Evolutionary conservation across 2,888 invertebrate genomes (phyloP), one percentile per base, ranked within the genome.

Genomic region (Orgyia antiqua): DNA sequence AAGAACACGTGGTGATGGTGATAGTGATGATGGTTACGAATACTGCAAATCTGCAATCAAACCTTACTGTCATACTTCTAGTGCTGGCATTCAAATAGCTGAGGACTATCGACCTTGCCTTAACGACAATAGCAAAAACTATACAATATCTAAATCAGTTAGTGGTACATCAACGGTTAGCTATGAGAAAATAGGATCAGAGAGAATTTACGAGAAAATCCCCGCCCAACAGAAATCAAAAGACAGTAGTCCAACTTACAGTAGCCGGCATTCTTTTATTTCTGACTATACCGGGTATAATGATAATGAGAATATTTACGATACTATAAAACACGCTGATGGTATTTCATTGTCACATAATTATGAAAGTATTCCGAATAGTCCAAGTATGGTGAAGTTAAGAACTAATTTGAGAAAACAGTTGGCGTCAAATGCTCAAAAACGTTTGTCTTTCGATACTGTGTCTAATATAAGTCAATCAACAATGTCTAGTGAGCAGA

Each of bases 271-370:
- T 56, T 84, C 83, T 0, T 70, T 74, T 33, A 64, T 72, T 18
- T 79, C 79, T 0, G 84, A 84, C 35, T 82, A 79, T 43, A 69
- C 68, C 0, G 68, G 67, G 1, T 84, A 86, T 48, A 84, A 79
- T 41, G 86, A 84, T 18, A 83, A 74, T 10, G 90, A 90, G 43
- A 89, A 90, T 48, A 90, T 90, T 41, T 90, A 90, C 47, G 90
- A 89, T 40, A 89, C 89, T 1, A 90, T 90, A 37, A 90, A 89
- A 51, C 88, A 88, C 24, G 67, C 69, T 1, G 88, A 89, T 31
- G 79, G 68, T 0, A 63, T 62, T 1, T 87, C 88, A 0, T 56
- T 87, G 10, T 88, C 89, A 0, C 88, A 89, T 55, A 88, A 89
- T 45, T 90, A 91, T 58, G 90, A 91, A 52, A 89, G 89, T 24